Conservation (phyloP, 2,888 invertebrate genomes). For the Mimachlamys varia region DNA sequence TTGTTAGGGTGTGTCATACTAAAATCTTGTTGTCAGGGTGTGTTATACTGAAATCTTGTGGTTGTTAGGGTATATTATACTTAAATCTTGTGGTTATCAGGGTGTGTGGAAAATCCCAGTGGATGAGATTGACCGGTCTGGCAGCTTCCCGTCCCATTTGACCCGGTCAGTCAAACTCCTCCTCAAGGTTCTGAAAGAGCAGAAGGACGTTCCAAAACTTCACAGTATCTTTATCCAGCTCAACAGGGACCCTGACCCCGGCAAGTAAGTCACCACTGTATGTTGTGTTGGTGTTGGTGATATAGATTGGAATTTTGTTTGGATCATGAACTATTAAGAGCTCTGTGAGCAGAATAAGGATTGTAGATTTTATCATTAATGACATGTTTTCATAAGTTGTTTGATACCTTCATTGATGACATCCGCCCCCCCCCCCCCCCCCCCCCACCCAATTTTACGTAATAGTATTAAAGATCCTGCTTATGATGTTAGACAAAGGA, state of each 20-base stretch:
- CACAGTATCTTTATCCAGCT: slow-evolving; percentile 91
- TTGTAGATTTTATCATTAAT: too few species aligned
- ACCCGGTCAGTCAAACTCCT: slow-evolving; percentile 91
- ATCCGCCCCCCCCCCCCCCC: too few species aligned
- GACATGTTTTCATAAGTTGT: too few species aligned
- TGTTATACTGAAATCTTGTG: neutral
- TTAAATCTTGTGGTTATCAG: slow-evolving; percentile 79
- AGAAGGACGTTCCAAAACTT: slow-evolving; percentile 90
- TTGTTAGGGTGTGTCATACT: too few species aligned
- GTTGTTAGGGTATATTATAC: neutral
- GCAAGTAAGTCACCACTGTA: slow-evolving; percentile 86
- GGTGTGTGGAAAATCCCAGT: slow-evolving; percentile 96
- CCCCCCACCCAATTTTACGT: too few species aligned
- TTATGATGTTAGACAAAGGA: too few species aligned
- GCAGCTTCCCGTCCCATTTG: slow-evolving; percentile 95
- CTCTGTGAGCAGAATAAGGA: too few species aligned
- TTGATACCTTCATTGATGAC: too few species aligned
- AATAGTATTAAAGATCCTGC: too few species aligned
- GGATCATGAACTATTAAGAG: too few species aligned
- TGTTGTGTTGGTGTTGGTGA: too few species aligned
- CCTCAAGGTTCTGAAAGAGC: slow-evolving; percentile 90
- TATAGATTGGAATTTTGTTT: too few species aligned
- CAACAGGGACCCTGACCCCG: slow-evolving; percentile 90
- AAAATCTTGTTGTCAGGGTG: neutral
- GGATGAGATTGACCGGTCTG: slow-evolving; percentile 94